Evolutionary conservation across 2,888 invertebrate species (phyloP).

Genomic region (Hipparchia semele): DNA sequence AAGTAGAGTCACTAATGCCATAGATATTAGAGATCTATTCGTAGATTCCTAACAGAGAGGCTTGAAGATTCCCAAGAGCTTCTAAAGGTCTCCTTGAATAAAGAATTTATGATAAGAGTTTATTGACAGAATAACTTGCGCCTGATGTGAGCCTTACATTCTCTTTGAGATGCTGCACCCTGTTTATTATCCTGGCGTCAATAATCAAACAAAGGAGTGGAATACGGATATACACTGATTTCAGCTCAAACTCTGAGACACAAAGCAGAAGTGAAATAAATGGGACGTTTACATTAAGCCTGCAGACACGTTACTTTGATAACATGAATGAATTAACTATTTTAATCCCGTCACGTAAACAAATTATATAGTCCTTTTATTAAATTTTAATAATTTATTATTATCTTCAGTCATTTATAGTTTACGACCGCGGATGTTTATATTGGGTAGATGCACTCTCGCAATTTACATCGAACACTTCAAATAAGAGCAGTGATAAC

Average conservation of each 20-base stretch:
- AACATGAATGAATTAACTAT: slow-evolving; percentile 23
- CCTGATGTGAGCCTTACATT: neutral
- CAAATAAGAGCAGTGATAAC: too few species aligned
- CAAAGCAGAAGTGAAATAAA: slow-evolving; percentile 37
- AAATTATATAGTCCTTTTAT: slow-evolving; percentile 10
- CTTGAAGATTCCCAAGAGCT: neutral
- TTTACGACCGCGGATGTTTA: slow-evolving; percentile 8
- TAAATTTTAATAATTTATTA: slow-evolving; percentile 25
- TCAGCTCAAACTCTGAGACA: slow-evolving; percentile 34
- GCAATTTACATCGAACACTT: neutral
- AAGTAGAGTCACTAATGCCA: too few species aligned
- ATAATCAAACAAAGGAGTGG: slow-evolving; percentile 34
- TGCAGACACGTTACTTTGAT: slow-evolving; percentile 17
- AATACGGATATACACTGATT: slow-evolving; percentile 35
- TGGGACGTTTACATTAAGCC: slow-evolving; percentile 33
- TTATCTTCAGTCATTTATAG: neutral
- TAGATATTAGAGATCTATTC: too few species aligned
- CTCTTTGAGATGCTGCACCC: neutral
- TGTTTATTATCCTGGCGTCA: slow-evolving; percentile 17
- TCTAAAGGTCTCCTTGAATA: neutral
- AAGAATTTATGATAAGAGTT: neutral
- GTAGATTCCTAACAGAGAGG: neutral
- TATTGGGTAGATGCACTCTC: neutral
- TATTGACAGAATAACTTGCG: neutral
- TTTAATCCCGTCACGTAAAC: slow-evolving; percentile 24